A percentile compares a stretch with the other conserved stretches of the same genome.
phyloP scores from a whole-genome alignment of 1,140 invertebrate species.

The Paraescarpia echinospica region DNA sequence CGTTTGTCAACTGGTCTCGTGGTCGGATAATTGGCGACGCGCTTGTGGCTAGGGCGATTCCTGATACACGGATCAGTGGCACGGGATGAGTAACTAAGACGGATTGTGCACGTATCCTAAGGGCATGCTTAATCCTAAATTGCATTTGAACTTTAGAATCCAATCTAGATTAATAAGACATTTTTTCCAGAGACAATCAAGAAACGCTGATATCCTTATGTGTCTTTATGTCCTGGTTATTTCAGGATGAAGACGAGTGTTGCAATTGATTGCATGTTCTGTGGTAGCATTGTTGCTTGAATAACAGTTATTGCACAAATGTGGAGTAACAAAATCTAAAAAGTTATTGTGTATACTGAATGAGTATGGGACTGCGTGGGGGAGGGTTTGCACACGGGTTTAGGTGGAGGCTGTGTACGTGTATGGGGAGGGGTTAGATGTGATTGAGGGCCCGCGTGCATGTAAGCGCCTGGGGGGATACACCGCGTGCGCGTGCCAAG shows the following conservation, averaged over 20 bases:
- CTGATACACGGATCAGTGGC: not conserved
- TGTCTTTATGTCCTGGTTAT: not conserved
- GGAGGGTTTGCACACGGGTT: too few relatives aligned
- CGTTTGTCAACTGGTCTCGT: not conserved
- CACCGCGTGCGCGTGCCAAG: too few relatives aligned
- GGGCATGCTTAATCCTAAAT: not conserved
- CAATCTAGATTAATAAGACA: not conserved
- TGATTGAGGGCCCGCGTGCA: too few relatives aligned
- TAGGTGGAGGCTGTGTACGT: too few relatives aligned
- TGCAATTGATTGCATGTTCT: not conserved
- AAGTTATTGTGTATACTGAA: too few relatives aligned
- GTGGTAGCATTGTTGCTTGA: not conserved
- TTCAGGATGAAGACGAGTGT: not conserved
- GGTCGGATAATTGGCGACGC: not conserved
- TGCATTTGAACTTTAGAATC: not conserved
- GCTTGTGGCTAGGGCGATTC: not conserved
- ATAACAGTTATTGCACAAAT: not conserved
- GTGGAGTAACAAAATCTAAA: too few relatives aligned
- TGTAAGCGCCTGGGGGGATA: too few relatives aligned
- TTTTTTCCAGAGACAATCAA: not conserved
- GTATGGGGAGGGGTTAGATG: too few relatives aligned
- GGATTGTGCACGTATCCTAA: not conserved
- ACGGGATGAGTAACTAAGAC: not conserved
- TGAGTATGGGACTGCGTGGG: too few relatives aligned
- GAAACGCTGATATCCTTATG: not conserved